Conservation (phyloP, 2,113 vertebrate genomes). For the Barbus barbus region DNA sequence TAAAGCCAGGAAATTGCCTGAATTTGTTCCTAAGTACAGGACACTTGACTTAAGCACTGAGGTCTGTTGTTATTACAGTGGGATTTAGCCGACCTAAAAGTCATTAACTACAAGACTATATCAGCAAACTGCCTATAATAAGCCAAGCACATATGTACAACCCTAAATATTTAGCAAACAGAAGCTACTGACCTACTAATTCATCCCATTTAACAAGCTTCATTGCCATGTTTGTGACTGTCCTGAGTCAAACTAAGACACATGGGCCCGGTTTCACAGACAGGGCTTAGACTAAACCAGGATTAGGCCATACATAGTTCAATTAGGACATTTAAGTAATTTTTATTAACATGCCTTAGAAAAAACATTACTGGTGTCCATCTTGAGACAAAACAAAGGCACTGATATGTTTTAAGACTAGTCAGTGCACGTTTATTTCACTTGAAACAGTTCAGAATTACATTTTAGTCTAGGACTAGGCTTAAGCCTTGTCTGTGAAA, state of each 20-base stretch:
- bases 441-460: too few relatives aligned
- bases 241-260: background rate
- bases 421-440: too few relatives aligned
- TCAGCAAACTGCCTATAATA: background rate
- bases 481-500: too few relatives aligned
- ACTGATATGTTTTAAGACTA: too few relatives aligned
- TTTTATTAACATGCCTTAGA: too few relatives aligned
- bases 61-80: background rate
- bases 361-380: too few relatives aligned
- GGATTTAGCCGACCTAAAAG: background rate
- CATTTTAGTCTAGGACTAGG: too few relatives aligned
- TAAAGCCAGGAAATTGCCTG: background rate
- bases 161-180: background rate
- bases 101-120: background rate
- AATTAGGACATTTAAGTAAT: too few relatives aligned
- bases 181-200: constrained; percentile 1
- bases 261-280: too few relatives aligned
- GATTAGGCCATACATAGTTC: too few relatives aligned
- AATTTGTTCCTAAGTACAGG: background rate
- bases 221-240: background rate
- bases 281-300: too few relatives aligned
- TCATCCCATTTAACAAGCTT: background rate
- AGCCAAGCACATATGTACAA: background rate
- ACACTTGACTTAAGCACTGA: background rate
- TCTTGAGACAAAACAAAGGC: too few relatives aligned